phyloP scores from a whole-genome alignment of 2,797 vertebrate species.

The Florisuga fusca region DNA sequence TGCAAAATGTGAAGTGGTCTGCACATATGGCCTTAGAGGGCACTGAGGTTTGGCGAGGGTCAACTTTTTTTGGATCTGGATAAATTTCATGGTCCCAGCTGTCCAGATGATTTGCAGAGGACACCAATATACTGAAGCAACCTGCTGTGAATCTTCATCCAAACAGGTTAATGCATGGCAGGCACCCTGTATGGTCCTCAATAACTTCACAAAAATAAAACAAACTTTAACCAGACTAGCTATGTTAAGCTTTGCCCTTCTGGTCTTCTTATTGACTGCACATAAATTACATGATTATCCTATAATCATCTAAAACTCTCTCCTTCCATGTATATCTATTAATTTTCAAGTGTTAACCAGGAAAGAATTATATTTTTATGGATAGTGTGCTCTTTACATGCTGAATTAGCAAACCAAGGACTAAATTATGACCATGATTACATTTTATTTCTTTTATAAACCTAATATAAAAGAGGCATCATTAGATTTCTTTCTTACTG shows the following conservation, averaged over 20 bases:
- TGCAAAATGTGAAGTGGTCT: conserved; percentile 80
- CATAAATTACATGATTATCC: conserved; percentile 56
- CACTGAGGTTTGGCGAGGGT: conserved; percentile 80
- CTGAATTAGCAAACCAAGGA: neutral
- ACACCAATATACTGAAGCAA: conserved; percentile 79
- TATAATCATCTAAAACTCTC: neutral
- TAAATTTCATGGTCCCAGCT: conserved; percentile 93
- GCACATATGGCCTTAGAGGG: conserved; percentile 78
- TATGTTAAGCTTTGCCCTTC: conserved; percentile 65
- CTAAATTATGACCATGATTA: neutral
- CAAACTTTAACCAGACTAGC: conserved; percentile 54
- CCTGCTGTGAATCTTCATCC: conserved; percentile 88
- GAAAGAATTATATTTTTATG: neutral
- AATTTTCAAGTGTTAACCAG: neutral
- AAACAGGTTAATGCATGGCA: conserved; percentile 85
- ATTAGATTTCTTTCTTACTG: neutral
- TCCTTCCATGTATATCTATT: neutral
- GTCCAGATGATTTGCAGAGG: conserved; percentile 93
- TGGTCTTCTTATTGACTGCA: conserved; percentile 42
- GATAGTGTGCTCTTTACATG: neutral
- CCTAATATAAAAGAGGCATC: neutral
- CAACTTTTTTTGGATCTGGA: conserved; percentile 87
- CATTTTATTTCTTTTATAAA: neutral
- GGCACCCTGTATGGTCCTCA: conserved; percentile 69
- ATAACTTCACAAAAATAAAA: conserved; percentile 66